These are phyloP conservation scores for Ptychodera flava DNA, from an alignment of 35 echinoderm and acorn worm genomes.

Conservation along the genomic window DNA sequence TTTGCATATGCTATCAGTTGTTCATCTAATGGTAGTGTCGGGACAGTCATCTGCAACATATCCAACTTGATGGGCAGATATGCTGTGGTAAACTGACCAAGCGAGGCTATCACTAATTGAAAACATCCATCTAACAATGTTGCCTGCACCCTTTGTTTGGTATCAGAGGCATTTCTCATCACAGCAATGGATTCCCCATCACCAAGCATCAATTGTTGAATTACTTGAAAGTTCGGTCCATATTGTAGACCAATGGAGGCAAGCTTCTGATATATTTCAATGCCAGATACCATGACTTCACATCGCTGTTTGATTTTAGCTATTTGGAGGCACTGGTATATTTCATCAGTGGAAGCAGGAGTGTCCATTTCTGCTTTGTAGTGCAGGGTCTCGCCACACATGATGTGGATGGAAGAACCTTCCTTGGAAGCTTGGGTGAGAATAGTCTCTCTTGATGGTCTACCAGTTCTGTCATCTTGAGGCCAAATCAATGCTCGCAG, in stretches of 20 bases:
- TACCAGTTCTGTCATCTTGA: conserved; percentile 44
- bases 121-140: conserved; percentile 64
- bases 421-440: conserved; percentile 35
- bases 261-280: conserved; percentile 54
- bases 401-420: conserved; percentile 32
- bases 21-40: conserved; percentile 38
- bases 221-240: conserved; percentile 59
- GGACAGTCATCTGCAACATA: conserved; percentile 43
- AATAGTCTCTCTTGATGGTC: conserved; percentile 28
- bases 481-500: conserved; percentile 33
- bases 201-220: conserved; percentile 48
- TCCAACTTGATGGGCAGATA: conserved; percentile 44
- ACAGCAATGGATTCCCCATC: conserved; percentile 50
- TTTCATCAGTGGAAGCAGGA: conserved; percentile 18
- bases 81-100: conserved; percentile 24
- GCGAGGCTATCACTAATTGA: conserved; percentile 31
- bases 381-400: conserved; percentile 14
- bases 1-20: conserved; percentile 37
- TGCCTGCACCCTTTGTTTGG: conserved; percentile 56
- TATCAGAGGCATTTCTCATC: conserved; percentile 28
- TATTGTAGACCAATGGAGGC: conserved; percentile 38
- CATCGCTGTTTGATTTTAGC: conserved; percentile 32
- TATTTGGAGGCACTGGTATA: not conserved
- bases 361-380: conserved; percentile 18
- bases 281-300: not conserved